Conservation (phyloP, 2,888 invertebrate genomes). For the Imbricaverruca yamaguchii region DNA sequence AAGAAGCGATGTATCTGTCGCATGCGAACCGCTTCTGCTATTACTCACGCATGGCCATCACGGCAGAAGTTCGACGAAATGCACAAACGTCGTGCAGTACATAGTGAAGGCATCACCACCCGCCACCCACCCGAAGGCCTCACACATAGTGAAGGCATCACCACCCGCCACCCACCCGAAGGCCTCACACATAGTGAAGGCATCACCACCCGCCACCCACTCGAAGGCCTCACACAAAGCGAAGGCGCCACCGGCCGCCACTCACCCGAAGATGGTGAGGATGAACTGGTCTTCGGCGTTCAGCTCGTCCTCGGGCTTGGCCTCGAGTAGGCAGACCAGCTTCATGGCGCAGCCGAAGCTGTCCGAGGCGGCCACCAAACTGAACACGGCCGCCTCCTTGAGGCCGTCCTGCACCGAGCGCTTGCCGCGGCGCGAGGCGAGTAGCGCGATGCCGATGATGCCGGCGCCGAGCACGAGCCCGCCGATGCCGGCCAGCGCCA, state of each 20-base stretch:
- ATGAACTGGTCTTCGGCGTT: neutral
- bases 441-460: neutral
- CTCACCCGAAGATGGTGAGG: slow-evolving; percentile 16
- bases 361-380: neutral
- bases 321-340: slow-evolving; percentile 19
- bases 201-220: too few relatives aligned
- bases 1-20: too few relatives aligned
- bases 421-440: neutral
- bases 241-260: too few relatives aligned
- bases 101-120: too few relatives aligned
- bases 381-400: neutral
- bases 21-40: too few relatives aligned
- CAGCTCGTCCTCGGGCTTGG: neutral
- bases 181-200: too few relatives aligned
- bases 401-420: neutral
- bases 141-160: too few relatives aligned
- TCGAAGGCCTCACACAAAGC: too few relatives aligned
- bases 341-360: slow-evolving; percentile 20
- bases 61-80: too few relatives aligned
- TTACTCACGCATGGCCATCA: too few relatives aligned
- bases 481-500: slow-evolving; percentile 17
- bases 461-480: slow-evolving; percentile 16
- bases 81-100: too few relatives aligned
- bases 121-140: too few relatives aligned
- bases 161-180: neutral